Base-by-base conservation (phyloP, 2,888 invertebrate genomes). In the Dolichomitus sp. region DNA sequence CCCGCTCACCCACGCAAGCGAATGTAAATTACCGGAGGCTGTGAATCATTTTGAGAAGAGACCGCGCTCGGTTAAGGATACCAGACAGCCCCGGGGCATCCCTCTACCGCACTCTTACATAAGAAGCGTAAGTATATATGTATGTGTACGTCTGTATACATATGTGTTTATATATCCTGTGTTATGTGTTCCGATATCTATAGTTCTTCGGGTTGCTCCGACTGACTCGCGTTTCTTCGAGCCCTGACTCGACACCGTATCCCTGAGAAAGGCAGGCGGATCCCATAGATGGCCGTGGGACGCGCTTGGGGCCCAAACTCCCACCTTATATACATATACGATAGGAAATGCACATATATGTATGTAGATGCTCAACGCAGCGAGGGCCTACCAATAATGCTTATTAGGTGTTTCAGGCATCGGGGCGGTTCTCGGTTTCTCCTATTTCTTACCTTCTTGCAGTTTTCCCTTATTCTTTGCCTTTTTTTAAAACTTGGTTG, bases 1-100 rank as follows among this genome's bases (percentile, higher is more conserved):
- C 59, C n/a, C 50, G 77, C 42, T 45, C 91, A 91, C 91, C 91
- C 90, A 91, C 90, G 90, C 90, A 89, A 91, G 89, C 88, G 90
- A 93, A 93, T 93, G 92, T 93, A 93, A 93, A 93, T 93, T 92
- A 93, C 93, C 92, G 90, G 89, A 90, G 93, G 93, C 93, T 92
- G 91, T 93, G 93, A 93, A 93, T 93, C 93, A 93, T 93, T 91
- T 90, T 88, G 89, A 89, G 88, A 87, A 88, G 85, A 80, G 81
- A 66, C 66, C 85, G 69, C 78, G 59, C 83, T 73, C 66, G 65
- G 57, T 74, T 72, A 84, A 85, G 86, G 86, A 87, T 87, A 85
- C 85, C 86, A 86, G 84, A 83, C 63, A 70, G 83, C 86, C 82
- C 23, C 42, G 45, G 77, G 82, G 82, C 82, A 73, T 80, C 74